Conservation (phyloP, 2,113 vertebrate genomes). For the Pollimyrus isidori region DNA sequence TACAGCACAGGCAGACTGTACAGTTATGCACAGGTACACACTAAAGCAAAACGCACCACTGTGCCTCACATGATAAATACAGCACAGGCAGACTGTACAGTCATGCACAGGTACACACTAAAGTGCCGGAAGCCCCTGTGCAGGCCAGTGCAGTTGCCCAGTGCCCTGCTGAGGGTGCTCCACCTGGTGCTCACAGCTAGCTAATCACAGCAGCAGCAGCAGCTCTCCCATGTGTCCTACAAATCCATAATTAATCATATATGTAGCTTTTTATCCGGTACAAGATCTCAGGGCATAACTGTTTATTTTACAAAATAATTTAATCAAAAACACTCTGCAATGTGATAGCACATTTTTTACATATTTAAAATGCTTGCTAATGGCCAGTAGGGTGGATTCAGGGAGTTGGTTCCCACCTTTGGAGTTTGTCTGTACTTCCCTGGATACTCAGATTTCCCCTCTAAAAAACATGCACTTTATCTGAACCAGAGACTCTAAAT, state of each 20-base stretch:
- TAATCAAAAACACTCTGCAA: background rate
- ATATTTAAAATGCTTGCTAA: background rate
- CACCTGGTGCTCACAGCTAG: background rate
- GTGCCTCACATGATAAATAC: background rate
- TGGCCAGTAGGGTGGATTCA: background rate
- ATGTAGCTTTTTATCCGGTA: background rate
- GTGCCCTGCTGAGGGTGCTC: background rate
- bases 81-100: background rate
- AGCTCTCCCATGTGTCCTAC: background rate
- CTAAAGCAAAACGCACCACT: background rate
- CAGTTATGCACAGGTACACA: background rate
- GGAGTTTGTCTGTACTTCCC: background rate
- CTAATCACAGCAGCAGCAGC: background rate
- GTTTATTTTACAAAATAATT: background rate
- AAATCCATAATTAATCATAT: background rate
- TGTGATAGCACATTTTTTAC: background rate
- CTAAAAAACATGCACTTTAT: background rate
- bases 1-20: no score
- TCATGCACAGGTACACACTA: background rate
- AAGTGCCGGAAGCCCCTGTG: background rate
- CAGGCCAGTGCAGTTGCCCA: background rate
- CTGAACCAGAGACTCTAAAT: background rate
- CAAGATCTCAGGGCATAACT: background rate
- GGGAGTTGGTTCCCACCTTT: background rate
- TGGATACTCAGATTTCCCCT: background rate